Evolutionary conservation across 2,888 invertebrate species (phyloP).

Genomic region (Fissipunctia ypsillon): DNA sequence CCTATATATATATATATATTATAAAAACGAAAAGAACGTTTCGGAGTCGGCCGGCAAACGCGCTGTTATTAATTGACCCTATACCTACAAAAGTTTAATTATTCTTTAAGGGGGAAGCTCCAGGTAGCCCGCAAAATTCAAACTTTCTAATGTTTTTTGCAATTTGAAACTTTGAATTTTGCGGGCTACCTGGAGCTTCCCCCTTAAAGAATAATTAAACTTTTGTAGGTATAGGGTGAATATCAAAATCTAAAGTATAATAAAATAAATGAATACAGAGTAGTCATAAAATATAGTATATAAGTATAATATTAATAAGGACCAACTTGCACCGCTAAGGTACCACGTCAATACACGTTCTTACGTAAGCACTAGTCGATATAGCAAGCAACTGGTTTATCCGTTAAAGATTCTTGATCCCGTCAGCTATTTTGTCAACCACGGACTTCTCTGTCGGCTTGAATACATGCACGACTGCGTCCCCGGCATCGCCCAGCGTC

Average conservation of each 20-base stretch:
- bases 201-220: not conserved
- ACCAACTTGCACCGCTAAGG: conserved; percentile 20
- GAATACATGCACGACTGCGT: conserved; percentile 84
- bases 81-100: too few relatives aligned
- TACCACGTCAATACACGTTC: conserved; percentile 36
- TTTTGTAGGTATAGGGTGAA: too few relatives aligned
- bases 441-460: conserved; percentile 85
- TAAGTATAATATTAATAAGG: conserved; percentile 22
- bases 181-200: too few relatives aligned
- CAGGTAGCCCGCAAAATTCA: too few relatives aligned
- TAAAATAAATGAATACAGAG: not conserved
- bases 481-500: conserved; percentile 82
- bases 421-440: conserved; percentile 81
- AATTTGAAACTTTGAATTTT: too few relatives aligned
- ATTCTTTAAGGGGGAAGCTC: not conserved
- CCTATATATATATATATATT: too few relatives aligned
- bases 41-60: too few relatives aligned
- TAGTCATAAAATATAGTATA: conserved; percentile 8
- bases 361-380: conserved; percentile 46
- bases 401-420: conserved; percentile 74
- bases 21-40: too few relatives aligned
- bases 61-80: too few relatives aligned
- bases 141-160: too few relatives aligned
- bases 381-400: conserved; percentile 69
- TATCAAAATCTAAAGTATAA: not conserved